Conservation (phyloP, 2,888 invertebrate species). For the Andricus curvator region DNA sequence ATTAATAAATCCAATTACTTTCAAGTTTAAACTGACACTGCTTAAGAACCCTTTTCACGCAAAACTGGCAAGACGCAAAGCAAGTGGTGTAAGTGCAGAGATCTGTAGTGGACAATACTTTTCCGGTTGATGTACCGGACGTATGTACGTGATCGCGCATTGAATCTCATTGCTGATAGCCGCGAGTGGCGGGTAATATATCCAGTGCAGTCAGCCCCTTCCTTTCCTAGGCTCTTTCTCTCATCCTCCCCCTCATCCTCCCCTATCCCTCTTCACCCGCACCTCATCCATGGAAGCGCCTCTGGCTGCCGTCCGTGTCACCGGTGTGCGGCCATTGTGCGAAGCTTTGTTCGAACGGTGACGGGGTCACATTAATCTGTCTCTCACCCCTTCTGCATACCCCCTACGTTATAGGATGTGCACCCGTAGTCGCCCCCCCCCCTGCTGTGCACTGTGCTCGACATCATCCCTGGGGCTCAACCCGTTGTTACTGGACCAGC, state of each 20-base stretch:
- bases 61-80: background rate
- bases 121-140: conserved; percentile 60
- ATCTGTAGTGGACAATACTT: conserved; percentile 51
- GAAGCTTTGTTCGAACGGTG: conserved; percentile 76
- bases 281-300: conserved; percentile 46
- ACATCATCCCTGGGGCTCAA: conserved; percentile 50
- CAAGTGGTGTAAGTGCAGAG: background rate
- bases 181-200: conserved; percentile 73
- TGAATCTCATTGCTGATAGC: conserved; percentile 73
- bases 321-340: conserved; percentile 73
- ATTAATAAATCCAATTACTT: background rate
- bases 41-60: background rate
- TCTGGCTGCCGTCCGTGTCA: conserved; percentile 66
- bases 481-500: conserved; percentile 24
- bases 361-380: conserved; percentile 77
- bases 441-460: conserved; percentile 51
- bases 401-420: conserved; percentile 63
- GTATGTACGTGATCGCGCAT: conserved; percentile 70
- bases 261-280: conserved; percentile 46
- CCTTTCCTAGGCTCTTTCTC: conserved; percentile 55
- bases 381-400: conserved; percentile 70
- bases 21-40: background rate
- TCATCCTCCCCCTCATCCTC: conserved; percentile 54
- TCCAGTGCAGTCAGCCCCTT: conserved; percentile 68
- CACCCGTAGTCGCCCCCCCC: conserved; percentile 43